phyloP scores from a whole-genome alignment of 2,113 vertebrate genomes.

The Cebidichthys violaceus region DNA sequence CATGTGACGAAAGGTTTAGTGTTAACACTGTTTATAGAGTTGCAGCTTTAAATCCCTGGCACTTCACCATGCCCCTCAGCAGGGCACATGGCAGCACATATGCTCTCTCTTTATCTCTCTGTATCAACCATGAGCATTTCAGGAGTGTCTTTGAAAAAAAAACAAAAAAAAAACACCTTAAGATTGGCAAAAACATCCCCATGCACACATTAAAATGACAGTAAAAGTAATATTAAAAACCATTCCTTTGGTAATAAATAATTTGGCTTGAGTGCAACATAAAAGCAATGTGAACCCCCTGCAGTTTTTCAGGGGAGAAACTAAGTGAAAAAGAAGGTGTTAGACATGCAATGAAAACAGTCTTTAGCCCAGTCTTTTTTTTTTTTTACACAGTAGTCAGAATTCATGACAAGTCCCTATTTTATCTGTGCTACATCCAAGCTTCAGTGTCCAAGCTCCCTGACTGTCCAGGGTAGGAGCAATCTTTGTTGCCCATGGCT shows the following conservation, averaged over 20 bases:
- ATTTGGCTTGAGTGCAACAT: constrained; percentile 81
- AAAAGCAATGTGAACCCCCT: constrained; percentile 64
- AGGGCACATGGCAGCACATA: constrained; percentile 67
- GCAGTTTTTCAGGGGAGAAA: constrained; percentile 37
- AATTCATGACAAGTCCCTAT: constrained; percentile 24
- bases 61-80: constrained; percentile 64
- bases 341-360: constrained; percentile 77
- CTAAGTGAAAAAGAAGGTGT: constrained; percentile 51
- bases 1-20: constrained; percentile 52
- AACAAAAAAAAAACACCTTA: constrained; percentile 21
- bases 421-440: constrained; percentile 81
- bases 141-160: constrained; percentile 37
- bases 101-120: constrained; percentile 55
- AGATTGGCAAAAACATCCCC: constrained; percentile 66
- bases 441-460: constrained; percentile 80
- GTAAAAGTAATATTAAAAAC: constrained; percentile 54
- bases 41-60: constrained; percentile 61
- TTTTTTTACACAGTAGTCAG: constrained; percentile 75
- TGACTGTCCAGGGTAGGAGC: constrained; percentile 75
- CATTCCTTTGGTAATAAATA: constrained; percentile 84
- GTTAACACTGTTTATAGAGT: constrained; percentile 42
- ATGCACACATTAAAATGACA: constrained; percentile 60
- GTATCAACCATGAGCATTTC: constrained; percentile 47
- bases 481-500: constrained; percentile 71
- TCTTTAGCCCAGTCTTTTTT: constrained; percentile 44